Conservation (phyloP, 2,888 invertebrate species). For the Mythimna pallens region DNA sequence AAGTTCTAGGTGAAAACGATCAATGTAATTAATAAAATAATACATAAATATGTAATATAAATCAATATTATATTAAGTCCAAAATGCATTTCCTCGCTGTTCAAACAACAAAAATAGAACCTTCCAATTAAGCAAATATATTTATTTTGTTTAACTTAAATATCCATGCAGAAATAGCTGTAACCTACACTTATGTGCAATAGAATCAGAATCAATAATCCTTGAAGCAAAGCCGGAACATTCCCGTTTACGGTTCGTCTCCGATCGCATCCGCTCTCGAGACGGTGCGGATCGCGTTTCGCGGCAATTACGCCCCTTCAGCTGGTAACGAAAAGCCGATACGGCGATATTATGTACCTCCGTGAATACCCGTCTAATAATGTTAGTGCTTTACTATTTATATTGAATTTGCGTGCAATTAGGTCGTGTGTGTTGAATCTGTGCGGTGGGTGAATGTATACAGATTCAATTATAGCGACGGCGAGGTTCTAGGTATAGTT, state of each 20-base stretch:
- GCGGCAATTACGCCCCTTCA: slow-evolving; percentile 73
- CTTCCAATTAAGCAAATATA: background rate
- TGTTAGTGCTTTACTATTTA: slow-evolving; percentile 16
- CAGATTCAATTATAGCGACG: too few species aligned
- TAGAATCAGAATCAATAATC: slow-evolving; percentile 48
- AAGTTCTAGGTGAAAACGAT: background rate
- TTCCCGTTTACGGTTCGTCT: slow-evolving; percentile 40
- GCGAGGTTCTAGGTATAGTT: too few species aligned
- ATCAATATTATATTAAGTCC: too few species aligned
- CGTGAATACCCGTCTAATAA: slow-evolving; percentile 25
- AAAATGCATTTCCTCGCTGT: background rate
- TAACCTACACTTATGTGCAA: slow-evolving; percentile 16
- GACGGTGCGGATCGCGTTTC: slow-evolving; percentile 69
- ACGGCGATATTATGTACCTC: slow-evolving; percentile 51
- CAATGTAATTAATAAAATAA: background rate
- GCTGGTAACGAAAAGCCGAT: slow-evolving; percentile 61
- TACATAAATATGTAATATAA: background rate
- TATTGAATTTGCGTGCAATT: slow-evolving; percentile 8
- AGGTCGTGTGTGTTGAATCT: background rate
- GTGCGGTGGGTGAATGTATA: background rate
- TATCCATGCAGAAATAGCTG: background rate
- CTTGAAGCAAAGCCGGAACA: slow-evolving; percentile 29
- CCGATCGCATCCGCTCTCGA: slow-evolving; percentile 48
- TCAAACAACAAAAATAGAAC: background rate
- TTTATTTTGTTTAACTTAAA: background rate